Evolutionary conservation across 2,113 vertebrate species (phyloP).

Genomic region (Dolichallabes microphthalmus): DNA sequence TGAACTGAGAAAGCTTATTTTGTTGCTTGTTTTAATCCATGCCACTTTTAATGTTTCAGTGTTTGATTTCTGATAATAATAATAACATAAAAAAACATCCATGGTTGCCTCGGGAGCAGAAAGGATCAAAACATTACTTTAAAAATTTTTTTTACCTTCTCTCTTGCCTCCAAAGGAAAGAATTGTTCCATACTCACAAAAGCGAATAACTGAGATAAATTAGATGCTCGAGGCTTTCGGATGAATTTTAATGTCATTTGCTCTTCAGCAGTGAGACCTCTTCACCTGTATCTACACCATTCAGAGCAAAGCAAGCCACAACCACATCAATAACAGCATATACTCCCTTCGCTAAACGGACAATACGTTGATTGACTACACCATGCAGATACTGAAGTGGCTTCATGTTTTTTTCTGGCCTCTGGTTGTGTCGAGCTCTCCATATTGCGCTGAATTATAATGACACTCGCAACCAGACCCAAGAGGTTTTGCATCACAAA

Average conservation of each 20-base stretch:
- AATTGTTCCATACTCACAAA: constrained; percentile 25
- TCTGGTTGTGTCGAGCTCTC: neutral
- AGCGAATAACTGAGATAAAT: constrained; percentile 39
- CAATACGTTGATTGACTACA: constrained; percentile 11
- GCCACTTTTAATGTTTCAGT: constrained; percentile 11
- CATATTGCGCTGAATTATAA: constrained; percentile 34
- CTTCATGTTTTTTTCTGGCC: constrained; percentile 19
- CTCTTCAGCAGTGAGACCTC: constrained; percentile 36
- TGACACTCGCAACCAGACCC: constrained; percentile 24
- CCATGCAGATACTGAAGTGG: constrained; percentile 24
- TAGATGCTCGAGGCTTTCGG: constrained; percentile 26
- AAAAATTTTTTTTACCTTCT: constrained; percentile 8
- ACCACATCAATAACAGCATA: constrained; percentile 1
- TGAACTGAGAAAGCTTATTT: constrained; percentile 10
- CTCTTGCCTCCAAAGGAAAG: constrained; percentile 6
- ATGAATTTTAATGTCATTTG: constrained; percentile 54
- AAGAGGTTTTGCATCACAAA: constrained; percentile 29
- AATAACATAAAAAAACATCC: constrained; percentile 9
- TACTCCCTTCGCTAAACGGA: constrained; percentile 21
- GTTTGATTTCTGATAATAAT: constrained; percentile 4
- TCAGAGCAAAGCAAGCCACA: constrained; percentile 14
- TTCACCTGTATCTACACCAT: constrained; percentile 28
- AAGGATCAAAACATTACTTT: neutral
- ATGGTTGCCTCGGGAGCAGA: neutral
- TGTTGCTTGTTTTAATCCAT: neutral